A percentile compares a stretch with the other conserved stretches of the same genome.
These are phyloP conservation scores for Pristionchus fissidentatus DNA, from an alignment of 2,888 invertebrate species.

Conservation along the genomic window DNA sequence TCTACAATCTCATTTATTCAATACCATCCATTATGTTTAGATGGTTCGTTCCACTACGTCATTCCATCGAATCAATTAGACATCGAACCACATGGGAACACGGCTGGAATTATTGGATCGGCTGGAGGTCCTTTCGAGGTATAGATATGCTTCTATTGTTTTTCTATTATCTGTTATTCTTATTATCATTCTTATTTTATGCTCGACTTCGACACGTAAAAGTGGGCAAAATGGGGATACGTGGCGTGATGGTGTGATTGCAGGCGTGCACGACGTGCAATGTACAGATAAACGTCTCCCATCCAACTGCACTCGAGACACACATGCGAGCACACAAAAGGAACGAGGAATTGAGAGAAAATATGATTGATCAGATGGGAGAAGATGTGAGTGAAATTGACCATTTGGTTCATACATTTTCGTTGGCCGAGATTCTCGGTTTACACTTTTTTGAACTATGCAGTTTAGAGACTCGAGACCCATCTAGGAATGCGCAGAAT, in stretches of 20 bases:
- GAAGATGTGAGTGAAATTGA: constrained; percentile 58
- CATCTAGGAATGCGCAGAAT: no score
- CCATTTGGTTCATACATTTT: no score
- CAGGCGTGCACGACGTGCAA: constrained; percentile 66
- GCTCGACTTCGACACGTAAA: neutral
- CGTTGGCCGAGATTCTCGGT: no score
- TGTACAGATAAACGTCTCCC: constrained; percentile 63
- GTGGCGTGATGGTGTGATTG: constrained; percentile 34
- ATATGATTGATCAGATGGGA: constrained; percentile 60
- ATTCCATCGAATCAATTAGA: constrained; percentile 33
- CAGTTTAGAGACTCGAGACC: no score
- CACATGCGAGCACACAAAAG: constrained; percentile 69
- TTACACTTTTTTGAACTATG: no score
- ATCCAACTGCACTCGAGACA: constrained; percentile 66
- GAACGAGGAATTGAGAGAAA: constrained; percentile 65
- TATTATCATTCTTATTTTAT: neutral
- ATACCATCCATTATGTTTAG: neutral
- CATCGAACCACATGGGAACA: neutral
- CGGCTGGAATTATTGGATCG: constrained; percentile 31
- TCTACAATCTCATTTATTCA: neutral
- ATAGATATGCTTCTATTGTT: neutral
- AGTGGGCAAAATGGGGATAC: neutral
- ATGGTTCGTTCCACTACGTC: constrained; percentile 16
- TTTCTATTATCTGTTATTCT: neutral
- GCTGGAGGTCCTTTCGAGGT: constrained; percentile 35